These are phyloP conservation scores for Sericinus montela DNA, from an alignment of 2,888 invertebrate species.

Conservation along the genomic window DNA sequence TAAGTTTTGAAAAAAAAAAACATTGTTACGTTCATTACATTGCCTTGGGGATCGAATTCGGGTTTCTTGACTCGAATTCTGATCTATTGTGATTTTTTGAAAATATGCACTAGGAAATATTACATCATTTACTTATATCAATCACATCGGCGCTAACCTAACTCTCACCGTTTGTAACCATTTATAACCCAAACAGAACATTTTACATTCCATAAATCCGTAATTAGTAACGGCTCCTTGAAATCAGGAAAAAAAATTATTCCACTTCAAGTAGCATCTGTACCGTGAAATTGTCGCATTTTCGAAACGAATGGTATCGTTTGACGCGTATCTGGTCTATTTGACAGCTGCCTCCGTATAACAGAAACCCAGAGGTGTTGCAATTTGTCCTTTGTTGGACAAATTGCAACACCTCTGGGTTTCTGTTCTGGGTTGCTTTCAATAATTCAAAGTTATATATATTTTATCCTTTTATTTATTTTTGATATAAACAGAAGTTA, in stretches of 20 bases:
- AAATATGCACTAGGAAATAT: background rate
- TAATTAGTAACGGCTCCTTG: constrained; percentile 47
- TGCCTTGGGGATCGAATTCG: too few relatives aligned
- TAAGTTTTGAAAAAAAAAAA: too few relatives aligned
- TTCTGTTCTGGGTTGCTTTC: too few relatives aligned
- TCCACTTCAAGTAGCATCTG: constrained; percentile 52
- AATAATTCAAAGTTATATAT: too few relatives aligned
- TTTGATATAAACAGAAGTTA: too few relatives aligned
- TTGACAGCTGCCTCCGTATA: constrained; percentile 29
- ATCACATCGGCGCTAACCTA: constrained; percentile 3
- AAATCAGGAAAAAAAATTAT: constrained; percentile 37
- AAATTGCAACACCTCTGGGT: background rate
- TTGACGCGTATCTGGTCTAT: constrained; percentile 23
- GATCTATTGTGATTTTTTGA: too few relatives aligned
- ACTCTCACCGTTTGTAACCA: constrained; percentile 24
- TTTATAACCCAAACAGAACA: constrained; percentile 22
- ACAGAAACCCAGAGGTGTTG: background rate
- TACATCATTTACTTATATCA: background rate
- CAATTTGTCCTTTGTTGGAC: too few relatives aligned
- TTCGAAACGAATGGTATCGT: constrained; percentile 27
- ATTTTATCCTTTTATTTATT: too few relatives aligned
- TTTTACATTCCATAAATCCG: constrained; percentile 29
- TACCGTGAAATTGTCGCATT: constrained; percentile 50
- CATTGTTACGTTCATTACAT: too few relatives aligned
- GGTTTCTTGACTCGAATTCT: too few relatives aligned